These are phyloP conservation scores for Tolmerus cingulatus DNA, from an alignment of 2,888 invertebrate genomes.

Conservation along the genomic window DNA sequence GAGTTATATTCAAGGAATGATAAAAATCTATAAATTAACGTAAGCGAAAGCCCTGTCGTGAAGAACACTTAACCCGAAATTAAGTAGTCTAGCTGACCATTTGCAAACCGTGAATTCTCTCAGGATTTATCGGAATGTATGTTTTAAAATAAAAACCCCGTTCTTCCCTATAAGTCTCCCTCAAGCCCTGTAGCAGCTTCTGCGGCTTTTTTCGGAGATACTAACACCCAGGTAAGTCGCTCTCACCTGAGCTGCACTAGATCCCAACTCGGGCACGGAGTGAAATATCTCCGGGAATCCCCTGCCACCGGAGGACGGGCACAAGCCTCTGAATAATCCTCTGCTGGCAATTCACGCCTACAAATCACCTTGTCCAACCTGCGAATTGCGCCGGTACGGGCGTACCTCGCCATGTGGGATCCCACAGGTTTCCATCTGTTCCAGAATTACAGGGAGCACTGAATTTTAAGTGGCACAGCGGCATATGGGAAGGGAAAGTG, in stretches of 20 bases:
- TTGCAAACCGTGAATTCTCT: neutral
- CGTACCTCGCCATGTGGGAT: neutral
- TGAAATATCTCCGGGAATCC: neutral
- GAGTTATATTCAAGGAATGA: too few species aligned
- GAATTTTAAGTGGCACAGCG: slow-evolving; percentile 14
- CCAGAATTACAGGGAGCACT: neutral
- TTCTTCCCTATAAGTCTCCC: neutral
- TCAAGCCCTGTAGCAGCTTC: neutral
- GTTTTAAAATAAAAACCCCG: neutral
- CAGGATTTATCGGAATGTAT: neutral
- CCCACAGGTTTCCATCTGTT: neutral
- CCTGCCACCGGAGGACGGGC: neutral
- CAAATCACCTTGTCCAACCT: neutral
- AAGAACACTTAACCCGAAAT: neutral
- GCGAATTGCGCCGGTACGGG: neutral
- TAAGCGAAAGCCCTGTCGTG: neutral
- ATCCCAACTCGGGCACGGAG: neutral
- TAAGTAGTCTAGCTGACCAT: neutral
- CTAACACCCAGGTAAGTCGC: neutral
- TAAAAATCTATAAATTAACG: neutral
- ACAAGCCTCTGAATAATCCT: neutral
- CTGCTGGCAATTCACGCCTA: neutral
- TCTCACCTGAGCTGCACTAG: neutral
- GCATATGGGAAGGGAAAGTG: neutral
- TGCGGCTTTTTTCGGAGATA: neutral